Conservation (phyloP, 1,140 invertebrate species). For the Ephestia elutella region DNA sequence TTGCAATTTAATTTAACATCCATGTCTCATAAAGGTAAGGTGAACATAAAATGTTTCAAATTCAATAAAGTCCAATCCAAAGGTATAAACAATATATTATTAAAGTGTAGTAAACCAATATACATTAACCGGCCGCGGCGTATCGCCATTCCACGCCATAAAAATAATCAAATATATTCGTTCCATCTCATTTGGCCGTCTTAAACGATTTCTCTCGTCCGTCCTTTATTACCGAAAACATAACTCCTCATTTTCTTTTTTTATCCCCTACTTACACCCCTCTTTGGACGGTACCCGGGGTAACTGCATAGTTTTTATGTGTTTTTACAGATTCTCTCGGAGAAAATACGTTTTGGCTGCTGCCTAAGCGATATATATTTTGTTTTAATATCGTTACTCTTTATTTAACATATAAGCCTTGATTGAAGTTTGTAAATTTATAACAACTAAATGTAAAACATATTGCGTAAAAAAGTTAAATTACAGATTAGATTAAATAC, state of each 20-base stretch:
- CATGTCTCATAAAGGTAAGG: conserved; percentile 1
- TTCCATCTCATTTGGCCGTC: conserved; percentile 73
- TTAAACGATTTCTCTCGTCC: conserved; percentile 74
- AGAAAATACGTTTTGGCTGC: neutral
- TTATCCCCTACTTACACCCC: conserved; percentile 65
- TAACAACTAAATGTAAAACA: too few relatives aligned
- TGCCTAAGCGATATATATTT: neutral
- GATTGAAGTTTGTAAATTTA: too few relatives aligned
- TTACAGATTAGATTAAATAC: too few relatives aligned
- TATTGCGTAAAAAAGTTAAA: too few relatives aligned
- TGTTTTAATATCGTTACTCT: neutral
- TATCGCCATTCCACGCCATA: conserved; percentile 69
- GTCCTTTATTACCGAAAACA: conserved; percentile 72
- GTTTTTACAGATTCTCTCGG: conserved; percentile 3
- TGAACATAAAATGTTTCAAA: neutral
- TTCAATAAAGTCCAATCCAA: conserved; percentile 3
- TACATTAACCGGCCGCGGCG: conserved; percentile 52
- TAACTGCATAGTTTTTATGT: conserved; percentile 45
- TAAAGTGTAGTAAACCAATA: conserved; percentile 68
- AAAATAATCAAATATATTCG: conserved; percentile 74
- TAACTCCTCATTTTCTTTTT: conserved; percentile 73
- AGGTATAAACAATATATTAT: conserved; percentile 51
- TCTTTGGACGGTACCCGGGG: conserved; percentile 45
- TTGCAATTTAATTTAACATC: conserved; percentile 4
- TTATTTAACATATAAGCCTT: neutral